Evolutionary conservation across 2,797 vertebrate genomes (phyloP).

Genomic region (Gymnothorax reevesii): DNA sequence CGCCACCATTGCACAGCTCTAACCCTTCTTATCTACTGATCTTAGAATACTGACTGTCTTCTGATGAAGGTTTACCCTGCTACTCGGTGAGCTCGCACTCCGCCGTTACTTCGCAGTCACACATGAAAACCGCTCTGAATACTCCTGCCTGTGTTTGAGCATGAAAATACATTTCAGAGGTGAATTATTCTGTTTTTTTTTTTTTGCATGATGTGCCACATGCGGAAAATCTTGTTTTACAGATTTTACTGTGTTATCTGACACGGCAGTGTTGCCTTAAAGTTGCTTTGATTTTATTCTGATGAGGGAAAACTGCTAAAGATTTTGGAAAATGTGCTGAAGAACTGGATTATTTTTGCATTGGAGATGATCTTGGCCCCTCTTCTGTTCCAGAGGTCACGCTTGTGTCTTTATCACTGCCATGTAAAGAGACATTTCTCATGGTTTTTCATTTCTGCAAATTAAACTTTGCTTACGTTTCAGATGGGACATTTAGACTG

Average conservation of each 20-base stretch:
- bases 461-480: slow-evolving; percentile 53
- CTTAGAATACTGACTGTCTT: background rate
- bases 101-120: background rate
- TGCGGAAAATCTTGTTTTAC: background rate
- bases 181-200: background rate
- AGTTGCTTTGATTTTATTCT: background rate
- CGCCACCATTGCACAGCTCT: background rate
- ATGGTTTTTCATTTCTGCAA: background rate
- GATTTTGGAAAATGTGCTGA: background rate
- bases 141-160: background rate
- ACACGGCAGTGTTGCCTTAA: background rate
- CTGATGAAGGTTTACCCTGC: background rate
- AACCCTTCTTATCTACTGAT: background rate
- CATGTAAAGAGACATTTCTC: background rate
- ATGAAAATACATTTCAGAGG: background rate
- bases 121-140: background rate
- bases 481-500: slow-evolving; percentile 61
- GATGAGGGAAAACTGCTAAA: background rate
- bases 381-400: background rate
- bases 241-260: background rate
- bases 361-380: background rate
- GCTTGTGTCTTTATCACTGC: background rate
- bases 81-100: background rate
- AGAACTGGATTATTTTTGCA: background rate
- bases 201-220: background rate